Conservation (phyloP, 2,888 invertebrate genomes). For the Heliconius cydno region DNA sequence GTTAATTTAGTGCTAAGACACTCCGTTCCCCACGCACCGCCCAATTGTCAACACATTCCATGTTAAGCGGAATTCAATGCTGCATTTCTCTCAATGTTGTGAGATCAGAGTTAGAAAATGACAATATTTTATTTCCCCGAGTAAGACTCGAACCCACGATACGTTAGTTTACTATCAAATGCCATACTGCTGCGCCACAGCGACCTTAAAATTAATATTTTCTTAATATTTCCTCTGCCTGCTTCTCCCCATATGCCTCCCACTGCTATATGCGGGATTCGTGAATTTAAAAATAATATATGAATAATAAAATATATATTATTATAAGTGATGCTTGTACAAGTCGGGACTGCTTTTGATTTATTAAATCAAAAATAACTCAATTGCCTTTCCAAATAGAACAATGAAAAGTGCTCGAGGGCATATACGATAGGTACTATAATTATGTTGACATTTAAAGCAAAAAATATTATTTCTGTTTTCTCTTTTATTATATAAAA, state of each 20-base stretch:
- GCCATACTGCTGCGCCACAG: too few species aligned
- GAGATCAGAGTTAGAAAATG: too few species aligned
- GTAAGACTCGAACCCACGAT: too few species aligned
- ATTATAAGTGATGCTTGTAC: background rate
- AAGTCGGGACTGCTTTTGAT: background rate
- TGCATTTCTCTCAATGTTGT: too few species aligned
- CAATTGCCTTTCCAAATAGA: conserved; percentile 10
- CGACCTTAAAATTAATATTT: too few species aligned
- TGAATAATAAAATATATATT: background rate
- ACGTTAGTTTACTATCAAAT: too few species aligned
- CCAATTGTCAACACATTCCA: too few species aligned
- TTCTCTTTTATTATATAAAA: background rate
- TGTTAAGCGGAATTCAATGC: too few species aligned
- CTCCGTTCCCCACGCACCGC: too few species aligned
- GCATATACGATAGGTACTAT: conserved; percentile 1
- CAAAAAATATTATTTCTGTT: conserved; percentile 2
- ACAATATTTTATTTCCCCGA: too few species aligned
- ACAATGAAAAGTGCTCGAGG: conserved; percentile 8
- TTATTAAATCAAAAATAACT: conserved; percentile 12
- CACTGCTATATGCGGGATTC: too few species aligned
- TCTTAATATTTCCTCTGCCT: background rate
- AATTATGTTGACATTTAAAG: conserved; percentile 13
- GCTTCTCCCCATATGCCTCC: background rate
- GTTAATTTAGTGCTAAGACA: too few species aligned
- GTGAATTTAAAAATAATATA: background rate